Base-by-base conservation (phyloP, 2,888 invertebrate species). In the Cheilosia variabilis region DNA sequence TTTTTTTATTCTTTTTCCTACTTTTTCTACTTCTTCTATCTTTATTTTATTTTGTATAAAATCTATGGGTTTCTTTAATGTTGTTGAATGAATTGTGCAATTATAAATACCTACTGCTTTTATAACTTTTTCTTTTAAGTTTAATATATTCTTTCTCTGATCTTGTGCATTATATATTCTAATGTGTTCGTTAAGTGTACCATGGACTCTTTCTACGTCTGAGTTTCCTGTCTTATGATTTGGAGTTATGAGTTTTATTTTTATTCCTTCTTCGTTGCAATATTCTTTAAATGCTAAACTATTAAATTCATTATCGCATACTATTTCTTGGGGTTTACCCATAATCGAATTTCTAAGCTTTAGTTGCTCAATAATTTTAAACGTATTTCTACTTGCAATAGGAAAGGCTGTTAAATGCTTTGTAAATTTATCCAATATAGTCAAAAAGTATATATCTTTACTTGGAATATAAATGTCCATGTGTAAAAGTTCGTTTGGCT, bases 401-500 rank as follows among this genome's bases (percentile, higher is more conserved):
- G 43, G 43, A 6, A 43, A 43, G 4, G 43, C 43, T 41, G 27
- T 27, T 27, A 6, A 27, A 6, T 27, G 6, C 6, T 9, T 41
- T 41, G 41, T 22, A 22, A 22, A 22, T 2, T 22, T 22, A 22
- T 41, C 41, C 6, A n/a, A 5, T 13, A 43, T 43, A 13, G 43
- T 53, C 13, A 53, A 53, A 53, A 27, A 15, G 31, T 53, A 27
- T 31, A 53, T 53, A 53, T 53, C 27, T 15, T 53, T 53, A 31
- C 24, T 53, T 53, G 53, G 53, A 53, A 53, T 53, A 53, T 53
- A 31, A 15, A 53, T 53, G 27, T 53, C 53, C 27, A 53, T 53
- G 0, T 53, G 53, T 53, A 53, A 0, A 27, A 53, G 13, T 13
- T 53, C 53, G 24, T 31, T 53, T 53, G 53, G 53, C 31, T 53